Evolutionary conservation across 2,797 vertebrate species (phyloP), one percentile per base, ranked within the genome.

Genomic region (Channallabes apus): DNA sequence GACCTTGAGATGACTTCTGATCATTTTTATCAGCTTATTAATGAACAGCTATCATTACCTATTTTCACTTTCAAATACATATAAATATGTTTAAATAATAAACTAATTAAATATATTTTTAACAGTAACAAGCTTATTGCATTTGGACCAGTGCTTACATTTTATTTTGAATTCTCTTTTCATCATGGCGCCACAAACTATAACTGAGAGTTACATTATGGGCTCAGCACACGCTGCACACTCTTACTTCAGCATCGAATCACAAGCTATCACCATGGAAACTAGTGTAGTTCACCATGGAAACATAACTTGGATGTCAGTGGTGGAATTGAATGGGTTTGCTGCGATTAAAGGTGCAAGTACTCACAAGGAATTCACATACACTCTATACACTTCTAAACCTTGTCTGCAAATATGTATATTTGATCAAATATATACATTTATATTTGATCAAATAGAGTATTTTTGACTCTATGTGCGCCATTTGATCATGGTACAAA

Each of bases 221-320:
- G 80, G 84, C 83, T 78, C 79, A 68, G 79, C 76, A 77, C 85
- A 90, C 79, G 80, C 69, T 79, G 77, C 84, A 82, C 81, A 81
- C 84, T 82, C 85, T 87, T 83, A 88, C 81, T 85, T 86, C 85
- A 86, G 80, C 76, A 86, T 62, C 24, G 71, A 84, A 78, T 87
- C 84, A 87, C 87, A 89, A 89, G 82, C 85, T 83, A 83, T 89
- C 85, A 54, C 89, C 87, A 88, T 88, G 88, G 88, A 89, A 90
- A 90, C 91, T 79, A 80, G 82, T 86, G 84, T 80, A 84, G 80
- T 89, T 91, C 88, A 87, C 90, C 87, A 90, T 91, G 88, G 89
- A 85, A 91, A 90, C 91, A 87, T 73, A 64, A 80, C 80, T 85
- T 86, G 79, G 85, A 80, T 85, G 85, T 86, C 84, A 87, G 76